Base-by-base conservation (phyloP, 2,113 vertebrate genomes). In the Laticauda laticaudata region DNA sequence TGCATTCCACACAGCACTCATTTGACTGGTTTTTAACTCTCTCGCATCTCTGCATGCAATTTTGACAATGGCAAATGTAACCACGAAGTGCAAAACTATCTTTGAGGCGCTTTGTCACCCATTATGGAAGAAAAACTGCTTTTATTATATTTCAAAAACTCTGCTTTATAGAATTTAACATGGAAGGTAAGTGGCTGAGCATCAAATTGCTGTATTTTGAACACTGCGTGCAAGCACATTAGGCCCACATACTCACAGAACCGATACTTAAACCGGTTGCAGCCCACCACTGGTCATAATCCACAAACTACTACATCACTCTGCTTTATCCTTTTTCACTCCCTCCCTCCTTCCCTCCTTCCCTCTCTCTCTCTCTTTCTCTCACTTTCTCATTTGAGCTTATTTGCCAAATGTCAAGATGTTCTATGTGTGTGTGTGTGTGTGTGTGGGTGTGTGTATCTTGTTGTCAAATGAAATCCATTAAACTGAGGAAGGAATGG, bases 1-100 rank as follows among this genome's bases (percentile, higher is more conserved):
- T 93, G 23, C 0, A 0, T 93, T 61, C 92, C 39, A 29, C 1
- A 10, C 55, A 48, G 10, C 12, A 92, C 21, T 91, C 0, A 29
- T 95, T 94, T 92, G 53, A 88, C 39, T 89, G 10, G 11, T 94
- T 94, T 93, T 91, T 91, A 94, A 86, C 91, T 92, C 34, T 53
- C n/a, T 53, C 90, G 2, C 87, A 39, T 90, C 93, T 95, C 54
- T 69, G 2, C 55, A 3, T 8, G 93, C 93, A 92, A 88, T 94
- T 94, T 55, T 91, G 7, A 43, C 48, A 18, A 59, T 64, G 29
- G 48, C 12, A 94, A 94, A 93, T 10, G 92, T 90, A 94, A 93
- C 0, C 51, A 8, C 21, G 86, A 92, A 94, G 24, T 69, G 12
- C 21, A 93, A 94, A 93, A 39, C 1, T n/a, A 57, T 2, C 43